These are phyloP conservation scores for Antechinus stuartii DNA, from an alignment of 2,113 vertebrate species.

Conservation along the genomic window DNA sequence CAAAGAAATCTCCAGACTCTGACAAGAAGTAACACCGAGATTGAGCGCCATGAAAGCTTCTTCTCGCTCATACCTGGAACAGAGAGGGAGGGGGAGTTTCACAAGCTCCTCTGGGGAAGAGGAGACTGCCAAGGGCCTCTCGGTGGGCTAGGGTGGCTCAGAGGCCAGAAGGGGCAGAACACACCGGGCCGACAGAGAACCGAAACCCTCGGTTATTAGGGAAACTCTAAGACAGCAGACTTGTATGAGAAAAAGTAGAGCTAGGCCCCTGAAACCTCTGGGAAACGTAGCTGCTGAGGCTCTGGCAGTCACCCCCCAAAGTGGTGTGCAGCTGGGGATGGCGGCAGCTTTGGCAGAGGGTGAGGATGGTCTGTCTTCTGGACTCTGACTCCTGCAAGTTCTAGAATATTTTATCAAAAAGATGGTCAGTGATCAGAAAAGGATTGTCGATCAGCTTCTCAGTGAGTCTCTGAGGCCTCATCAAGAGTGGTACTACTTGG, in stretches of 20 bases:
- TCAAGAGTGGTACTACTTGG: not conserved
- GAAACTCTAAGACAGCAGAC: not conserved
- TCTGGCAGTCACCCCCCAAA: not conserved
- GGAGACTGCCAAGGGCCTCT: not conserved
- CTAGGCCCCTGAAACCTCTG: not conserved
- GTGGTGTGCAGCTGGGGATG: not conserved
- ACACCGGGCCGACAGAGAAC: not conserved
- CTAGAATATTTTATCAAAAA: not conserved
- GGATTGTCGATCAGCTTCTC: not conserved
- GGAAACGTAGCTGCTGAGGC: not conserved
- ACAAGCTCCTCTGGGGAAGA: not conserved
- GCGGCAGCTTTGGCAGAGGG: not conserved
- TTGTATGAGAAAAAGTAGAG: not conserved
- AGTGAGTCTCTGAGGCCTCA: not conserved
- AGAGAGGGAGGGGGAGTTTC: slow-evolving; percentile 29
- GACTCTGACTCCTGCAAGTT: not conserved
- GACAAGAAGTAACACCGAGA: slow-evolving; percentile 97
- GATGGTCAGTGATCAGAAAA: not conserved
- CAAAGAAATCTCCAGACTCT: slow-evolving; percentile 97
- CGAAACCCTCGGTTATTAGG: not conserved
- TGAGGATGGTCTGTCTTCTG: not conserved
- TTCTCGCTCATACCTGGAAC: slow-evolving; percentile 94
- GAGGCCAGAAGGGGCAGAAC: not conserved
- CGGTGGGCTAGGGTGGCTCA: not conserved
- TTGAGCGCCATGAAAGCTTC: slow-evolving; percentile 99